These are phyloP conservation scores for Argentina silus DNA, from an alignment of 2,797 vertebrate species.

Conservation along the genomic window DNA sequence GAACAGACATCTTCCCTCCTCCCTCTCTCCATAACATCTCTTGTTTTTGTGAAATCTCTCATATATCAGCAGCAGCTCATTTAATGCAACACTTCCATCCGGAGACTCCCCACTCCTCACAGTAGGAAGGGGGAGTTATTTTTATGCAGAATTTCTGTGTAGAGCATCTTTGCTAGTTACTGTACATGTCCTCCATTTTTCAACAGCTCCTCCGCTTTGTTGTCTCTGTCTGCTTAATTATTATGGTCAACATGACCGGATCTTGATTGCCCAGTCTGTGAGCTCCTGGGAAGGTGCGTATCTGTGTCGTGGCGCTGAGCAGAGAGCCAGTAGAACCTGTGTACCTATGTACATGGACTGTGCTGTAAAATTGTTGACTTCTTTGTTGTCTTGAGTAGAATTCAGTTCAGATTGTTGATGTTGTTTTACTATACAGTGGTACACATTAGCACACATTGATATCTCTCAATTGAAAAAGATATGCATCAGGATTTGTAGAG, in stretches of 20 bases:
- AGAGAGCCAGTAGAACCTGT: slow-evolving; percentile 1
- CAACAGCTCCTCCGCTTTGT: slow-evolving; percentile 57
- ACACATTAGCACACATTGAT: slow-evolving; percentile 2
- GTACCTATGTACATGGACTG: not conserved
- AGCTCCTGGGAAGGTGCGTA: slow-evolving; percentile 59
- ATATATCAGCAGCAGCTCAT: not conserved
- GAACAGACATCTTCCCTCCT: not conserved
- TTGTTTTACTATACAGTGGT: slow-evolving; percentile 1
- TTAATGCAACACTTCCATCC: not conserved
- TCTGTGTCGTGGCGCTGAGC: slow-evolving; percentile 20
- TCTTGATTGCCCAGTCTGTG: slow-evolving; percentile 50
- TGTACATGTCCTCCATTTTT: slow-evolving; percentile 49
- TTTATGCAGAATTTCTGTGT: slow-evolving; percentile 17
- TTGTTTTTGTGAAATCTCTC: not conserved
- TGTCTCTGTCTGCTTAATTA: slow-evolving; percentile 62
- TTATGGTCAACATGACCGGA: slow-evolving; percentile 55
- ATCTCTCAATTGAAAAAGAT: not conserved
- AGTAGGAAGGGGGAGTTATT: not conserved
- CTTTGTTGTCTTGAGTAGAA: not conserved
- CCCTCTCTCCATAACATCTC: not conserved
- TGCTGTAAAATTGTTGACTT: not conserved
- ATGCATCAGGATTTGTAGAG: not conserved
- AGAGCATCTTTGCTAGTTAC: slow-evolving; percentile 36
- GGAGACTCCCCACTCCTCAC: not conserved
- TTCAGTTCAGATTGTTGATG: not conserved